Conservation (phyloP, 2,113 vertebrate species). For the Cryptotis parvus region DNA sequence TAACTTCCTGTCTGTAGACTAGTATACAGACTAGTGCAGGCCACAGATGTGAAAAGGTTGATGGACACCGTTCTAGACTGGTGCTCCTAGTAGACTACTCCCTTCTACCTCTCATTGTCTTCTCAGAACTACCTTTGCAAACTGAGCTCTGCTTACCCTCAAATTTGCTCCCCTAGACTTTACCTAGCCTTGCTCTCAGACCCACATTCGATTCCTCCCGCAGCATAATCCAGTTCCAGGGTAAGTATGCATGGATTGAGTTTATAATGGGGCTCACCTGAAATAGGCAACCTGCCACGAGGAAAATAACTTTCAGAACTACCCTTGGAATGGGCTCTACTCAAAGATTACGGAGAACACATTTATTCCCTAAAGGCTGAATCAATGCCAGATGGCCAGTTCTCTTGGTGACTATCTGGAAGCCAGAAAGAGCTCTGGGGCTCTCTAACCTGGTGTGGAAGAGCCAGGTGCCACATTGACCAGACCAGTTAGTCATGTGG, state of each 20-base stretch:
- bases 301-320: not conserved
- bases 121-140: not conserved
- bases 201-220: not conserved
- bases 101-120: not conserved
- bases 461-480: not conserved
- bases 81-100: not conserved
- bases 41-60: no score
- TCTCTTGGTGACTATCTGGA: not conserved
- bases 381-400: not conserved
- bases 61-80: no score
- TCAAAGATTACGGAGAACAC: not conserved
- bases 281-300: not conserved
- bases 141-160: not conserved
- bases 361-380: not conserved
- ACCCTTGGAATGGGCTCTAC: not conserved
- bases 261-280: not conserved
- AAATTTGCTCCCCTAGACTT: not conserved
- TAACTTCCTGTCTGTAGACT: no score
- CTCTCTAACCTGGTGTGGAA: not conserved
- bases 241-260: not conserved
- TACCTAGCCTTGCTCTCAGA: not conserved
- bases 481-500: not conserved
- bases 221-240: not conserved
- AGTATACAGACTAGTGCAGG: no score
- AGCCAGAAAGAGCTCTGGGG: not conserved